Evolutionary conservation across 2,888 invertebrate species (phyloP).

Genomic region (Meganola albula): DNA sequence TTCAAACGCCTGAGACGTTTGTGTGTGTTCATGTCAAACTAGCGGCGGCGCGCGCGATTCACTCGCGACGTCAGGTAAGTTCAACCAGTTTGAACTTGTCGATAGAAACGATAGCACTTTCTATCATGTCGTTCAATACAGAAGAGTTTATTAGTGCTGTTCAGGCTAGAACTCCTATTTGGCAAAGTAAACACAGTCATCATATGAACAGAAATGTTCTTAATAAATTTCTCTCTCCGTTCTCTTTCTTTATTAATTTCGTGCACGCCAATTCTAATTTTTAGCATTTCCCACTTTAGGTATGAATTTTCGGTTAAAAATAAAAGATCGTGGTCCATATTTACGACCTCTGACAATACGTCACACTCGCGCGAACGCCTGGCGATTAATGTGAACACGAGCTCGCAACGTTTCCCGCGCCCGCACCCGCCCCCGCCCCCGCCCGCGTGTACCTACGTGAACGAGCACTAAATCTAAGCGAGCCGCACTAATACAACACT

Average conservation of each 20-base stretch:
- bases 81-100: conserved; percentile 13
- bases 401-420: conserved; percentile 7
- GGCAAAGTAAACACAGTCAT: conserved; percentile 16
- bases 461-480: conserved; percentile 4
- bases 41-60: conserved; percentile 24
- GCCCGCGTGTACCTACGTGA: conserved; percentile 9
- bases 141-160: conserved; percentile 20
- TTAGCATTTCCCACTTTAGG: conserved; percentile 25
- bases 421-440: conserved; percentile 6
- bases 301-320: conserved; percentile 19
- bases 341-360: conserved; percentile 16
- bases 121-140: conserved; percentile 16
- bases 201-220: conserved; percentile 24
- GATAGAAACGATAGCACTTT: conserved; percentile 12
- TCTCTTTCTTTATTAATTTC: conserved; percentile 24
- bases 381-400: conserved; percentile 18
- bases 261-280: conserved; percentile 26
- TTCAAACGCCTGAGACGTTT: conserved; percentile 22
- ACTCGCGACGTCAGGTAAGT: conserved; percentile 19
- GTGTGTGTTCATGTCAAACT: conserved; percentile 23
- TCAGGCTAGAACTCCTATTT: conserved; percentile 16
- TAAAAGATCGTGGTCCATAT: conserved; percentile 23
- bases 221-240: conserved; percentile 22
- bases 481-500: no score
- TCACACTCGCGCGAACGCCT: conserved; percentile 22